Evolutionary conservation across 2,113 vertebrate species (phyloP).

Genomic region (Epinephelus moara): DNA sequence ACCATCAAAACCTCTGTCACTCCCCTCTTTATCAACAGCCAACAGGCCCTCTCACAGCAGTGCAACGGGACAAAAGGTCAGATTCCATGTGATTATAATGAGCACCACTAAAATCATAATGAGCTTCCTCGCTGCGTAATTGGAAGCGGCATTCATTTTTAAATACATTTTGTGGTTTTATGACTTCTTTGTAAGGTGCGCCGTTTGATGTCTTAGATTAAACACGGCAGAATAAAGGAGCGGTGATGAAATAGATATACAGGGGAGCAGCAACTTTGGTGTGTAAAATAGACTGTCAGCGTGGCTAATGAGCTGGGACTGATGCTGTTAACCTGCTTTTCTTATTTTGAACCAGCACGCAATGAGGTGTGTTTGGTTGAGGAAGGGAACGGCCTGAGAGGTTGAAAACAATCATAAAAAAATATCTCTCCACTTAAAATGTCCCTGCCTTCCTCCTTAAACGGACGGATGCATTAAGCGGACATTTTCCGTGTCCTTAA

Average conservation of each 20-base stretch:
- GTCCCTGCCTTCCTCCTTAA: not conserved
- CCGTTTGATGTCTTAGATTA: slow-evolving; percentile 70
- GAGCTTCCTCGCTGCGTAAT: slow-evolving; percentile 59
- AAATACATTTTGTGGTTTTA: slow-evolving; percentile 59
- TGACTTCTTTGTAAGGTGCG: slow-evolving; percentile 53
- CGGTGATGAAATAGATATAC: slow-evolving; percentile 43
- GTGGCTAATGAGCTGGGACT: slow-evolving; percentile 62
- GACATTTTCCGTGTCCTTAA: slow-evolving; percentile 1
- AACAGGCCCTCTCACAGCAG: slow-evolving; percentile 47
- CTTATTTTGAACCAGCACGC: slow-evolving; percentile 19
- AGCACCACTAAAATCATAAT: slow-evolving; percentile 71
- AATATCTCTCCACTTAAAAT: slow-evolving; percentile 6
- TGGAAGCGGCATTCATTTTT: slow-evolving; percentile 61
- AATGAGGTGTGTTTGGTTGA: slow-evolving; percentile 19
- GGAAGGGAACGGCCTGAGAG: slow-evolving; percentile 4
- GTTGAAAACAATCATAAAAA: slow-evolving; percentile 28
- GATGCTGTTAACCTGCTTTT: slow-evolving; percentile 59
- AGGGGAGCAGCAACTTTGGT: slow-evolving; percentile 31
- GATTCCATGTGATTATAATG: slow-evolving; percentile 73
- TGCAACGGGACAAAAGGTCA: slow-evolving; percentile 71
- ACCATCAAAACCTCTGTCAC: slow-evolving; percentile 35
- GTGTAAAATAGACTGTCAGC: slow-evolving; percentile 40
- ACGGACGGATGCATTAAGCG: not conserved
- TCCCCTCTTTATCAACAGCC: slow-evolving; percentile 52
- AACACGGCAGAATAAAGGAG: slow-evolving; percentile 51